phyloP scores from a whole-genome alignment of 1,140 invertebrate genomes.

The Ceratitis capitata region DNA sequence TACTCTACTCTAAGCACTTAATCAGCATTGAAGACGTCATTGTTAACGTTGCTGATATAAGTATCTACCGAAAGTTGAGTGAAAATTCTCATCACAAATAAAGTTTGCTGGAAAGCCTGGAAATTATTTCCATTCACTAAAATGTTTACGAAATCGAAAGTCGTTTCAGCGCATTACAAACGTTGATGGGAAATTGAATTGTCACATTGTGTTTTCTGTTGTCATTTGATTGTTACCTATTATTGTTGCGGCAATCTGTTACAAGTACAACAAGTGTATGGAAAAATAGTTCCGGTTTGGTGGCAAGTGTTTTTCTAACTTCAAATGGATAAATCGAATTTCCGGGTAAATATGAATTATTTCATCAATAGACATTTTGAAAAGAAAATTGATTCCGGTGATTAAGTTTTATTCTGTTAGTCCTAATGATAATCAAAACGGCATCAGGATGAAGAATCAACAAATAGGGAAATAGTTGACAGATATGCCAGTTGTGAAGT shows the following conservation, averaged over 20 bases:
- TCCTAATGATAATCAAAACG: too few species aligned
- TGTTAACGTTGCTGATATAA: neutral
- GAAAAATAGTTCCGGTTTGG: slow-evolving; percentile 18
- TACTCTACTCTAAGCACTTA: neutral
- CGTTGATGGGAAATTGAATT: neutral
- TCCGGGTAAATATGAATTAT: slow-evolving; percentile 39
- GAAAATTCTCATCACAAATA: slow-evolving; percentile 6
- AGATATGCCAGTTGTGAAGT: too few species aligned
- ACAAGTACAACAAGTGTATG: neutral
- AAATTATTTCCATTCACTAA: neutral
- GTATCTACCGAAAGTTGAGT: neutral
- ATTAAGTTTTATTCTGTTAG: too few species aligned
- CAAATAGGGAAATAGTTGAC: too few species aligned
- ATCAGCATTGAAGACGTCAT: too few species aligned
- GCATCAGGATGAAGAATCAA: too few species aligned
- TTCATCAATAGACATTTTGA: too few species aligned
- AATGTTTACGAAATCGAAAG: slow-evolving; percentile 3
- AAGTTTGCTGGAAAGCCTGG: neutral
- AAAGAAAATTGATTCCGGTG: too few species aligned
- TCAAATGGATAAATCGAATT: slow-evolving; percentile 42
- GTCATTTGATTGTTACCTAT: neutral
- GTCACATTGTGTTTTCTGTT: neutral
- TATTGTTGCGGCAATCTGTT: neutral
- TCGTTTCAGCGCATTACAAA: neutral
- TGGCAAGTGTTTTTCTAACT: neutral